Conservation (phyloP, 2,888 invertebrate genomes). For the Eupeodes luniger region DNA sequence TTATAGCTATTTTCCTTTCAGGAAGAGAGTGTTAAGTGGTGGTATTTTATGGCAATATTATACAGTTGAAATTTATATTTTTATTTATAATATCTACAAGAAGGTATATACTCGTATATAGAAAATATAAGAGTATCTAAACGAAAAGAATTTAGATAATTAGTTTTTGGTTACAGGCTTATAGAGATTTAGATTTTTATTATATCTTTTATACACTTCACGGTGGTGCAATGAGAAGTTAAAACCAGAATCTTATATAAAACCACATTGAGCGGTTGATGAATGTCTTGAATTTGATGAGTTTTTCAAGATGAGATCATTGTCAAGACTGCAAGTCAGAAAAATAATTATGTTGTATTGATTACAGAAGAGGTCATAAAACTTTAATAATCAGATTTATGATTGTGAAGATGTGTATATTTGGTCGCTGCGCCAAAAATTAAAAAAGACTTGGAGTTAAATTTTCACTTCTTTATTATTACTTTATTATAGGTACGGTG, state of each 20-base stretch:
- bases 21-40: slow-evolving; percentile 26
- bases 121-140: too few relatives aligned
- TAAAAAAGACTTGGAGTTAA: too few relatives aligned
- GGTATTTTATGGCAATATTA: slow-evolving; percentile 46
- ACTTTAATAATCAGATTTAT: too few relatives aligned
- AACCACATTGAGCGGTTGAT: background rate
- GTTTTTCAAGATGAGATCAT: background rate
- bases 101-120: too few relatives aligned
- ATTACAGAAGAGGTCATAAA: too few relatives aligned
- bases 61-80: slow-evolving; percentile 6
- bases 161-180: slow-evolving; percentile 21
- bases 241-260: background rate
- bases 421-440: too few relatives aligned
- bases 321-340: background rate
- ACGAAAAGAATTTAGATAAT: slow-evolving; percentile 24
- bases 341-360: background rate
- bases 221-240: too few relatives aligned
- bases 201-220: too few relatives aligned
- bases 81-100: background rate
- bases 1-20: slow-evolving; percentile 52
- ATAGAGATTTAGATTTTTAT: background rate
- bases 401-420: too few relatives aligned
- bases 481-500: too few relatives aligned
- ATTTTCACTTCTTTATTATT: too few relatives aligned
- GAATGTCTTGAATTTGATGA: background rate